These are phyloP conservation scores for Allacma fusca DNA, from an alignment of 2,888 invertebrate genomes.

Conservation along the genomic window DNA sequence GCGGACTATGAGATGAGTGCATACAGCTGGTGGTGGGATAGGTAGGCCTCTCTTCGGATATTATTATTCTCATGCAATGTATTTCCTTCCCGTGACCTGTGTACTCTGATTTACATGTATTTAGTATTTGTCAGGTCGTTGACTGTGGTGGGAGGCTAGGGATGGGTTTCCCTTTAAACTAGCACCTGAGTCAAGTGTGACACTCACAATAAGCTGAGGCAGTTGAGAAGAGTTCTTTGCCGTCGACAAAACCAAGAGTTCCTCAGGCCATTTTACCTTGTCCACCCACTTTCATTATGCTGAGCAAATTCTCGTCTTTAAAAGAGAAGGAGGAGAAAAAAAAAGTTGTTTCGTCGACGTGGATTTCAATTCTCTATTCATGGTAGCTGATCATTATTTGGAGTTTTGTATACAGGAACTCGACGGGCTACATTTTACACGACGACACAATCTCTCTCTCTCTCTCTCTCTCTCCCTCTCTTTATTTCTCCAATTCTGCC, in stretches of 20 bases:
- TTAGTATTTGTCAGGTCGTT: constrained; percentile 47
- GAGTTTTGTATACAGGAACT: constrained; percentile 31
- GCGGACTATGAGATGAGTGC: background rate
- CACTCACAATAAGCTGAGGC: constrained; percentile 32
- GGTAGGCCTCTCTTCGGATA: too few relatives aligned
- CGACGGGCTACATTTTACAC: constrained; percentile 37
- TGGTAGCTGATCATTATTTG: constrained; percentile 42
- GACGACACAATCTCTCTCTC: constrained; percentile 26
- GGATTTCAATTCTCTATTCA: constrained; percentile 43
- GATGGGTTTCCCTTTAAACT: constrained; percentile 43
- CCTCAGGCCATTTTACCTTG: constrained; percentile 57
- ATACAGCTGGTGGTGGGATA: background rate
- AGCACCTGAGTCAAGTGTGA: constrained; percentile 45
- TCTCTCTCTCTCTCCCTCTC: background rate
- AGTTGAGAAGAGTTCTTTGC: background rate
- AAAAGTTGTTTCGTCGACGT: constrained; percentile 49
- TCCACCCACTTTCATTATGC: constrained; percentile 59
- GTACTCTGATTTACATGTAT: constrained; percentile 52
- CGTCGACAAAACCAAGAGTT: constrained; percentile 35
- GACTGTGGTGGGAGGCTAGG: constrained; percentile 49
- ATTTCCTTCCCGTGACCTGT: constrained; percentile 49
- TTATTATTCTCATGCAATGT: constrained; percentile 13
- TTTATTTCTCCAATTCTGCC: background rate
- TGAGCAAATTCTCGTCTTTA: constrained; percentile 30
- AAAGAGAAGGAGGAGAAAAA: constrained; percentile 42